These are phyloP conservation scores for Drosophila nigritarsus DNA, from an alignment of 2,888 invertebrate species.

Conservation along the genomic window DNA sequence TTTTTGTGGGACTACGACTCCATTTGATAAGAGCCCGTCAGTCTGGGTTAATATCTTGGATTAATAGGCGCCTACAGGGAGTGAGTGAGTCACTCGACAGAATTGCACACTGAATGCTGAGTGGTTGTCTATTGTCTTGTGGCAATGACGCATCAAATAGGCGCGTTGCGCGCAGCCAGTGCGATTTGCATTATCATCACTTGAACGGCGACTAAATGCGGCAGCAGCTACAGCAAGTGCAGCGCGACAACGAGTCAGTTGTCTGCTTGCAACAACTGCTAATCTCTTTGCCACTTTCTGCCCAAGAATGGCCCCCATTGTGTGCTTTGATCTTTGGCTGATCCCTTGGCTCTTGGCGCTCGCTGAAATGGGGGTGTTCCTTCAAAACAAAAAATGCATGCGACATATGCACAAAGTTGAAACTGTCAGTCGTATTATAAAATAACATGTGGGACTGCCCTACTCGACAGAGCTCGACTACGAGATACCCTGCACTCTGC, in stretches of 20 bases:
- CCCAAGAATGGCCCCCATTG: constrained; percentile 73
- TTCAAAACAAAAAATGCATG: constrained; percentile 5
- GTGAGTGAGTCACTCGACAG: constrained; percentile 45
- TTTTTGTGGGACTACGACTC: neutral
- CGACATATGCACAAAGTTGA: constrained; percentile 63
- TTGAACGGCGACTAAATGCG: neutral
- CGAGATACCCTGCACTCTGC: neutral
- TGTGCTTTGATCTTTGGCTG: constrained; percentile 45
- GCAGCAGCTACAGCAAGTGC: constrained; percentile 36
- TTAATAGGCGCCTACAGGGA: constrained; percentile 18
- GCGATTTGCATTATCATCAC: constrained; percentile 65
- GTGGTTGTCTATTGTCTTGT: constrained; percentile 54
- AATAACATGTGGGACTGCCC: neutral
- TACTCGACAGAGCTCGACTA: neutral
- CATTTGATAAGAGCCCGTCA: neutral
- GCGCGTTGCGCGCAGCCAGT: constrained; percentile 46
- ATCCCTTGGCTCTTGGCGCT: constrained; percentile 33
- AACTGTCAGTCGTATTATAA: constrained; percentile 75
- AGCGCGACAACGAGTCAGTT: constrained; percentile 7
- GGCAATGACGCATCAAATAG: constrained; percentile 63
- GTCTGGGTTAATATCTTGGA: constrained; percentile 22
- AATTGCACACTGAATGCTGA: constrained; percentile 12
- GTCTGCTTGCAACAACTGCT: constrained; percentile 19
- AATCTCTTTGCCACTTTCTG: constrained; percentile 42
- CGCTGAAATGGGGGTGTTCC: constrained; percentile 10